Evolutionary conservation across 2,888 invertebrate genomes (phyloP), one percentile per base, ranked within the genome.

Genomic region (Chalcis sispes): DNA sequence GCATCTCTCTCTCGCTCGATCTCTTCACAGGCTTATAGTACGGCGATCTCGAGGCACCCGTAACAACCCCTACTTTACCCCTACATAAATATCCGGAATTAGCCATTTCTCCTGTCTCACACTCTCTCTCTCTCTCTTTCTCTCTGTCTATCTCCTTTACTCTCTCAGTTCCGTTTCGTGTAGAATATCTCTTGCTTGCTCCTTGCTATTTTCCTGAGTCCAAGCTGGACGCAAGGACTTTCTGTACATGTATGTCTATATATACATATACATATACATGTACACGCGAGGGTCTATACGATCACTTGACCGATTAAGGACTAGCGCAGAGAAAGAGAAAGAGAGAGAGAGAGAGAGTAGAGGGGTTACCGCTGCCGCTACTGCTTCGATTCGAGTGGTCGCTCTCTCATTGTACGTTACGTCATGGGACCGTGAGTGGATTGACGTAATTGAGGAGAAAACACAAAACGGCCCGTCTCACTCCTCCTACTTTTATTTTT

Each of bases 81-180:
- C 85, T 85, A 89, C 88, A 88, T 88, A 89, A 89, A 89, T 89
- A 88, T 89, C 88, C 88, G 88, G 88, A 88, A 89, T 89, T 89
- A 89, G 88, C 88, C 86, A 88, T 89, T 89, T 88, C 88, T 89
- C 88, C 85, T 86, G 82, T 81, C 82, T 80, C 81, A 65, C 77
- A 80, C 80, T 79, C 78, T 71, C 79, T 72, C 71, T 79, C 78
- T 73, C 73, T 77, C 78, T 76, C 80, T 59, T 71, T 75, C 81
- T 72, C 78, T 79, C 79, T 77, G 76, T 76, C 77, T 77, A 77
- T 79, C 82, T 76, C 67, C 77, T 80, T 71, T 79, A n/a, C n/a
- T n/a, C n/a, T n/a, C n/a, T n/a, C n/a, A n/a, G n/a, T n/a, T n/a
- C n/a, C n/a, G n/a, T n/a, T n/a, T n/a, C n/a, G n/a, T n/a, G n/a